Base-by-base conservation (phyloP, 2,888 invertebrate species). In the Leucophenga montana region DNA sequence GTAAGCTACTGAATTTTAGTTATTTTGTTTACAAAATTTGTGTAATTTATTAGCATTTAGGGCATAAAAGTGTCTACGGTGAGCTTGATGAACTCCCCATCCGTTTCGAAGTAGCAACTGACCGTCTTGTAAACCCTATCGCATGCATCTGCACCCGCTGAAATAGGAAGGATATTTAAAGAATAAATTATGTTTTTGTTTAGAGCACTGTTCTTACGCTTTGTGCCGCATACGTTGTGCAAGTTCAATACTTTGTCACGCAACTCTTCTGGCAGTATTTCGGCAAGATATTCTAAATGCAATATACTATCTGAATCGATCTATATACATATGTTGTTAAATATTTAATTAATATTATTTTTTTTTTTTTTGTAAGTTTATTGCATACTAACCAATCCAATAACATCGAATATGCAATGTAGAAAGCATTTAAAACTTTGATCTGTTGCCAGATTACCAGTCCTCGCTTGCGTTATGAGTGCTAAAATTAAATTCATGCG, bases 91-190 rank as follows among this genome's bases (percentile, higher is more conserved):
- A 86, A 78, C 3, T 65, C 53, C 11, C 83, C 79, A 71, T 88
- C 82, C 8, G 79, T 80, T 5, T 85, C 80, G 11, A 86, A 74
- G 67, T 88, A 88, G 67, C 88, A 88, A 61, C 78, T 71, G 0
- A 83, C 73, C 4, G 88, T 84, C 54, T 83, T 77, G 65, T 74
- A 88, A 5, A 84, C 86, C 2, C 84, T 86, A 61, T 88, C 89
- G 67, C 88, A 88, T 16, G 78, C 78, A 78, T 87, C 86, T 31
- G 69, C 78, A 9, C 88, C 88, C 66, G 77, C 89, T 89, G 73
- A n/a, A 50, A 50, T 8, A 4, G 11, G 2, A 11, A 13, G 13
- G 14, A 39, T 5, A 16, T 4, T 22, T 1, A 2, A 71, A 22
- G 20, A 0, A 4, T 13, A 18, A 56, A 67, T 31, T 22, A 31